These are phyloP conservation scores for Cerastis leucographa DNA, from an alignment of 2,888 invertebrate genomes.

Conservation along the genomic window DNA sequence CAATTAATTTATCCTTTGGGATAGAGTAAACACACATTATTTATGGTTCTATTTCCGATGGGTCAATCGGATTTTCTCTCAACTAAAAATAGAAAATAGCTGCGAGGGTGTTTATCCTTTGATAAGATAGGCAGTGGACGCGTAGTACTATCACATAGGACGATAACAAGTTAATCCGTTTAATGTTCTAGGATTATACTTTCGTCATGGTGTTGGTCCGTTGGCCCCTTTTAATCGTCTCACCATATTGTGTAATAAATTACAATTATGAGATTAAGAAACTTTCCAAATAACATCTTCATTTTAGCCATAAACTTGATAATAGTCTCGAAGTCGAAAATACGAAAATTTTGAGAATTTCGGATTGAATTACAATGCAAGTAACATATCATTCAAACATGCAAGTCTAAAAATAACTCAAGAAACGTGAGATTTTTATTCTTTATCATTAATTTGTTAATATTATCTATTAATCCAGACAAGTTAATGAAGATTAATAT, in stretches of 20 bases:
- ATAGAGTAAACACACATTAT: slow-evolving; percentile 26
- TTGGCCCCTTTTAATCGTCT: slow-evolving; percentile 52
- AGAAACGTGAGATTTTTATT: neutral
- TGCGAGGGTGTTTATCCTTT: slow-evolving; percentile 42
- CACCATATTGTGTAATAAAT: slow-evolving; percentile 41
- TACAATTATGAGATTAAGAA: slow-evolving; percentile 21
- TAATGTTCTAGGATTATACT: slow-evolving; percentile 65
- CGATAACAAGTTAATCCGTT: slow-evolving; percentile 63
- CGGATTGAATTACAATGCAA: neutral
- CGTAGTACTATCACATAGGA: slow-evolving; percentile 61
- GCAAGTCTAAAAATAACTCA: neutral
- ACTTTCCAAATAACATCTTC: slow-evolving; percentile 5
- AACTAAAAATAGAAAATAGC: slow-evolving; percentile 56
- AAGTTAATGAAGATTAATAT: neutral
- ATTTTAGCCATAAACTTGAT: slow-evolving; percentile 3
- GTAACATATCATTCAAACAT: neutral
- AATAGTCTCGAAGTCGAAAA: neutral
- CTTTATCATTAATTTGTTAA: neutral
- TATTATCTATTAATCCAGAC: neutral
- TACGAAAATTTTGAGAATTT: neutral
- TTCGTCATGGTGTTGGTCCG: slow-evolving; percentile 49
- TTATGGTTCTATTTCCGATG: slow-evolving; percentile 27
- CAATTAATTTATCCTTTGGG: slow-evolving; percentile 1
- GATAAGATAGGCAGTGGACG: slow-evolving; percentile 63
- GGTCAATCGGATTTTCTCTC: slow-evolving; percentile 30